These are phyloP conservation scores for Adrianichthys oophorus DNA, from an alignment of 2,797 vertebrate species.

Conservation along the genomic window DNA sequence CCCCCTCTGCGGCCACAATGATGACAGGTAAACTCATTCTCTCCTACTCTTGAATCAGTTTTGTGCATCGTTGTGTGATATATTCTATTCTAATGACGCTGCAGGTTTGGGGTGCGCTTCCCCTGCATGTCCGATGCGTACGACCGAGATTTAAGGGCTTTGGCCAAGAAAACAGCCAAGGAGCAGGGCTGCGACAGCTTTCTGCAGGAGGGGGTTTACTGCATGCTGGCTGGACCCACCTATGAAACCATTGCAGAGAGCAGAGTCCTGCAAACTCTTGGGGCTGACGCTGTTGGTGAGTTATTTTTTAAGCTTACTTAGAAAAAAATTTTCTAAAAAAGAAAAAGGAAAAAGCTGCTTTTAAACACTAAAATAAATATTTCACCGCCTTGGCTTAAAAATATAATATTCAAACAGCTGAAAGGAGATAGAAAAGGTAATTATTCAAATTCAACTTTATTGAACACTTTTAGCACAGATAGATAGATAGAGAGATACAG, in stretches of 20 bases:
- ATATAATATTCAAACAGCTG: too few species aligned
- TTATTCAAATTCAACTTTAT: too few species aligned
- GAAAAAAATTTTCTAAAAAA: not conserved
- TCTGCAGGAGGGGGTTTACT: constrained; percentile 82
- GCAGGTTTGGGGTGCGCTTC: constrained; percentile 85
- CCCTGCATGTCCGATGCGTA: constrained; percentile 87
- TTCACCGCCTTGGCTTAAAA: too few species aligned
- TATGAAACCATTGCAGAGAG: constrained; percentile 84
- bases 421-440: too few species aligned
- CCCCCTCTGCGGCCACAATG: constrained; percentile 75
- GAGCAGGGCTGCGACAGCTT: constrained; percentile 71
- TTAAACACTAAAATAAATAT: too few species aligned
- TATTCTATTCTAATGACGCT: constrained; percentile 1
- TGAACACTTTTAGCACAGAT: too few species aligned
- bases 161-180: constrained; percentile 65
- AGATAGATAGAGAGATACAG: too few species aligned
- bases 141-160: constrained; percentile 64
- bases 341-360: too few species aligned
- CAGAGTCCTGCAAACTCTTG: constrained; percentile 73
- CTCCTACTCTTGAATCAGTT: not conserved
- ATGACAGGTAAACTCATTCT: constrained; percentile 65
- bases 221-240: constrained; percentile 80
- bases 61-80: not conserved
- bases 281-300: constrained; percentile 85
- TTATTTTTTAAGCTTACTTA: constrained; percentile 16